Percentiles rank a stretch among this genome's conserved stretches.
phyloP scores from a whole-genome alignment of 2,888 invertebrate genomes.

The Thecophora atra region DNA sequence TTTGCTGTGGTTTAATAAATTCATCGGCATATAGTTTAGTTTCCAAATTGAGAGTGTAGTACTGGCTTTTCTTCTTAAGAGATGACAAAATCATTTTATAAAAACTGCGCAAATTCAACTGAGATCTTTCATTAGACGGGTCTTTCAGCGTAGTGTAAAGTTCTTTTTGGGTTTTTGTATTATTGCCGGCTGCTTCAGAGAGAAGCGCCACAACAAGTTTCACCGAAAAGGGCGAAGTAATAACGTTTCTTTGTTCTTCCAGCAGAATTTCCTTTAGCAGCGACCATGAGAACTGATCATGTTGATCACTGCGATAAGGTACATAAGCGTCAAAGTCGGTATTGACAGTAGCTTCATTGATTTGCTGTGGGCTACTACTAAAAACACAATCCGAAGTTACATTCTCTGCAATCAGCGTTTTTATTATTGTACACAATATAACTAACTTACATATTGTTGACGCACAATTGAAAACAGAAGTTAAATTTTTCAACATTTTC shows the following conservation, averaged over 20 bases:
- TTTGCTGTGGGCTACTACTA: constrained; percentile 46
- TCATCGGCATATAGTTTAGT: constrained; percentile 58
- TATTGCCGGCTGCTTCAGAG: constrained; percentile 74
- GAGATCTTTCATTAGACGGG: constrained; percentile 52
- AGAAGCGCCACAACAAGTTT: constrained; percentile 79
- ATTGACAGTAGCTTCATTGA: constrained; percentile 38
- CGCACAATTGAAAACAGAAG: neutral
- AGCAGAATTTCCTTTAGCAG: constrained; percentile 69
- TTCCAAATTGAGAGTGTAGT: constrained; percentile 55
- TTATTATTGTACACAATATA: neutral
- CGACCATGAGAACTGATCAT: constrained; percentile 76
- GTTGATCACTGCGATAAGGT: constrained; percentile 59
- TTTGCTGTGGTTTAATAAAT: constrained; percentile 69
- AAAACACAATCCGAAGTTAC: constrained; percentile 53
- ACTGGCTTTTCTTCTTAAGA: constrained; percentile 58
- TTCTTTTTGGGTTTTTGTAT: constrained; percentile 55
- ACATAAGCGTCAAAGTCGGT: constrained; percentile 59
- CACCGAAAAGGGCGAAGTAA: constrained; percentile 80
- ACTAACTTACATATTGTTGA: neutral
- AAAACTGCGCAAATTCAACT: constrained; percentile 58
- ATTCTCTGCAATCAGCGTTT: constrained; percentile 15
- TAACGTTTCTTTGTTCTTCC: constrained; percentile 69
- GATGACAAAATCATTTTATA: constrained; percentile 60
- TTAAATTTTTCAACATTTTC: constrained; percentile 6
- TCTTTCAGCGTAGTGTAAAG: constrained; percentile 56